Conservation (phyloP, 2,888 invertebrate genomes). For the Byasa hedistus region DNA sequence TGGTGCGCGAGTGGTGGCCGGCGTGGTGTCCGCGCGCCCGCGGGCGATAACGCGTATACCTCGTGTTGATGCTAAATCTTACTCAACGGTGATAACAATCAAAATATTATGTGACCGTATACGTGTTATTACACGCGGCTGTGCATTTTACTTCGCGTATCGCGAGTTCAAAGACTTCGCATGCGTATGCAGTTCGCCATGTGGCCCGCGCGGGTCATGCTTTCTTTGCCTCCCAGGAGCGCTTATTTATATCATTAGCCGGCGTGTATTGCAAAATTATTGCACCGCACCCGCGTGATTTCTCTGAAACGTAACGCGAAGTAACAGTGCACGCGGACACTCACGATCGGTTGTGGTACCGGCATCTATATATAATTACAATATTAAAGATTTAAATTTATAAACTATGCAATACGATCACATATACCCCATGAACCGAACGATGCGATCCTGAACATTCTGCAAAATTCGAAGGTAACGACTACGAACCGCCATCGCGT, state of each 20-base stretch:
- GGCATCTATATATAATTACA: constrained; percentile 54
- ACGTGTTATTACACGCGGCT: constrained; percentile 41
- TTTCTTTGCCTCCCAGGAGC: constrained; percentile 46
- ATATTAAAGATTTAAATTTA: constrained; percentile 69
- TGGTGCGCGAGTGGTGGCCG: constrained; percentile 65
- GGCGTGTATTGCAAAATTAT: constrained; percentile 34
- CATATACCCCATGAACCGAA: constrained; percentile 74
- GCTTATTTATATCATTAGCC: constrained; percentile 56
- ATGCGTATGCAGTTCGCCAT: constrained; percentile 31
- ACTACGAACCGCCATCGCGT: constrained; percentile 55
- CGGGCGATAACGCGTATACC: background rate
- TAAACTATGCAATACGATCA: constrained; percentile 76
- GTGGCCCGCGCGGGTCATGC: constrained; percentile 34
- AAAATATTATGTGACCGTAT: constrained; percentile 4
- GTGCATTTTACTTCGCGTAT: constrained; percentile 43
- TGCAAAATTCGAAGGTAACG: constrained; percentile 62
- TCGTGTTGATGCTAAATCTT: background rate
- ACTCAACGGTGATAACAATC: background rate
- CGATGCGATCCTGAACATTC: constrained; percentile 66
- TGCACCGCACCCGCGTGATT: constrained; percentile 21
- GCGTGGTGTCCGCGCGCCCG: background rate
- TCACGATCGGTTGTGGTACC: constrained; percentile 61
- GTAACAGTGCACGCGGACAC: constrained; percentile 44
- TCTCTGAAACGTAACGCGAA: constrained; percentile 27
- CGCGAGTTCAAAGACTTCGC: constrained; percentile 27